phyloP scores from a whole-genome alignment of 2,797 vertebrate genomes.

The Chelmon rostratus region DNA sequence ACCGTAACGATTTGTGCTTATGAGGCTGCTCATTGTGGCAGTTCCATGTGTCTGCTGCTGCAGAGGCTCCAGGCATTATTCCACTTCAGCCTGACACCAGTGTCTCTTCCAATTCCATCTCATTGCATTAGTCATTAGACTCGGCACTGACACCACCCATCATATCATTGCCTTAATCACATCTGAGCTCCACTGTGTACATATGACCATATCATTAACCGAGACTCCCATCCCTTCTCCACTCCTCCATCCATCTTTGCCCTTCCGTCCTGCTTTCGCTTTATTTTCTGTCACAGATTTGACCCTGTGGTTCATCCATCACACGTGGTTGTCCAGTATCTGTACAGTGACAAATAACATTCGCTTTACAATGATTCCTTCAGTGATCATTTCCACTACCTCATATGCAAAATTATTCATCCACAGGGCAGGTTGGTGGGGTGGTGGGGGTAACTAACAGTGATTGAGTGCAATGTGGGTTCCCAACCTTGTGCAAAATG shows the following conservation, averaged over 20 bases:
- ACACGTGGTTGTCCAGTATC: conserved; percentile 49
- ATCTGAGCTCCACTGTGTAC: conserved; percentile 80
- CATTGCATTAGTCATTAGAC: conserved; percentile 83
- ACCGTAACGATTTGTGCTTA: conserved; percentile 75
- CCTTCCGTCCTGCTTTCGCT: conserved; percentile 39
- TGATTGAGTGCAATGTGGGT: conserved; percentile 71
- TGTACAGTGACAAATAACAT: conserved; percentile 64
- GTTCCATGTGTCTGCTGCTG: conserved; percentile 78
- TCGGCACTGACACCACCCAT: conserved; percentile 80
- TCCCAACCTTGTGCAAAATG: conserved; percentile 56
- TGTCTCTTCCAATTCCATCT: conserved; percentile 83
- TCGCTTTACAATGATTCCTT: conserved; percentile 66
- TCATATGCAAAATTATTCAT: conserved; percentile 76
- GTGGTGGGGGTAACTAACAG: conserved; percentile 58
- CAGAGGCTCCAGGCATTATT: conserved; percentile 76
- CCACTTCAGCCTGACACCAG: conserved; percentile 80
- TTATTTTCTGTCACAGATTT: conserved; percentile 56
- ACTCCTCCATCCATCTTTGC: conserved; percentile 23
- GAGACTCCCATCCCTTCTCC: conserved; percentile 51
- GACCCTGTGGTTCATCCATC: conserved; percentile 73
- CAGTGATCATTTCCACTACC: conserved; percentile 65
- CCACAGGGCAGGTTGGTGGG: conserved; percentile 51
- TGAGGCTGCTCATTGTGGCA: conserved; percentile 78
- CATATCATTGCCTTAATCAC: conserved; percentile 82
- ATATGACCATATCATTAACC: conserved; percentile 82